These are phyloP conservation scores for Meiosimyza platycephala DNA, from an alignment of 2,888 invertebrate genomes.

Conservation along the genomic window DNA sequence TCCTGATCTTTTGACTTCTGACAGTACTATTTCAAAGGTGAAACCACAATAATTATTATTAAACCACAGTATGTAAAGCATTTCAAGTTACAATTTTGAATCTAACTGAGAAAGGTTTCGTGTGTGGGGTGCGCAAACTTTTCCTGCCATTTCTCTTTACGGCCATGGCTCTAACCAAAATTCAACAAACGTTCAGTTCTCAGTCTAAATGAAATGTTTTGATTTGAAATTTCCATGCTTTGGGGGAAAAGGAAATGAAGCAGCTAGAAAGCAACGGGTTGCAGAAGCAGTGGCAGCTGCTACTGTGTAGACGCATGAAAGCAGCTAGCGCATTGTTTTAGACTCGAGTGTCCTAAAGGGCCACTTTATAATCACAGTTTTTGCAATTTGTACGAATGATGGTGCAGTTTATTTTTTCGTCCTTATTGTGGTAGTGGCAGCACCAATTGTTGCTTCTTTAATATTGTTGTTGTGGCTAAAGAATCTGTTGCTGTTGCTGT, in stretches of 20 bases:
- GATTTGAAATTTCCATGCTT: constrained; percentile 23
- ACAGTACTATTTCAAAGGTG: too few relatives aligned
- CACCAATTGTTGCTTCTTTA: not conserved
- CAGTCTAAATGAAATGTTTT: constrained; percentile 17
- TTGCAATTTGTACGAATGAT: constrained; percentile 12
- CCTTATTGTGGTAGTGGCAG: constrained; percentile 6
- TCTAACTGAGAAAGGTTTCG: too few relatives aligned
- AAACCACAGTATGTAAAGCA: too few relatives aligned
- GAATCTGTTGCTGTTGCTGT: constrained; percentile 2
- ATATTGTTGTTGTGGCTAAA: constrained; percentile 7
- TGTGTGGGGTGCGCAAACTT: too few relatives aligned
- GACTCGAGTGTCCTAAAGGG: constrained; percentile 14
- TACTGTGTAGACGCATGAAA: too few relatives aligned
- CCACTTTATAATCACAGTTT: constrained; percentile 29
- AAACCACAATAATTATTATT: too few relatives aligned
- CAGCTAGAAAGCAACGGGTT: not conserved
- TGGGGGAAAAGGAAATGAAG: not conserved
- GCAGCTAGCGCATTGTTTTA: not conserved
- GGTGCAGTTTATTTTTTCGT: not conserved
- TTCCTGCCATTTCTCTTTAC: too few relatives aligned
- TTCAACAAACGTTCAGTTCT: too few relatives aligned
- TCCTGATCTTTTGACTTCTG: too few relatives aligned
- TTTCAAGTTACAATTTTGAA: too few relatives aligned
- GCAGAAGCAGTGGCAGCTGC: too few relatives aligned
- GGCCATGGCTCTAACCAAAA: too few relatives aligned